Base-by-base conservation (phyloP, 2,797 vertebrate genomes). In the Platyrinchus mystaceus region DNA sequence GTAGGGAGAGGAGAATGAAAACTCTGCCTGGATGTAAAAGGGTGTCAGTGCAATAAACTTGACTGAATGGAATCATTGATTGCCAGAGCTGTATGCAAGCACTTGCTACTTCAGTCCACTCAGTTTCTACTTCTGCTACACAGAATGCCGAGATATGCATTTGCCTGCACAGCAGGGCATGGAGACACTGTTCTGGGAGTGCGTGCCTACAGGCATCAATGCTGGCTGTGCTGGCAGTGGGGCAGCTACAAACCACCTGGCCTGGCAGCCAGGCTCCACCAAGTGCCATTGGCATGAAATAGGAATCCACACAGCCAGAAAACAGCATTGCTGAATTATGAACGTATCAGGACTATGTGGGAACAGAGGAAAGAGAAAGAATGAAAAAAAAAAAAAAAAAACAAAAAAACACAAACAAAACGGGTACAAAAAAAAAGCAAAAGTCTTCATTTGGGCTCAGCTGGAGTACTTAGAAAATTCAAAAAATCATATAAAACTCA, bases 161-260 rank as follows among this genome's bases (percentile, higher is more conserved):
- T 63, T 73, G 26, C 26, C 59, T 46, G 32, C 71, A 18, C n/a
- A 80, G 64, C 52, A 55, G 55, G 43, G 15, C 32, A 28, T 7
- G 28, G 43, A 47, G 44, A 37, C 37, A 28, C 23, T 79, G 36
- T 18, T 26, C 60, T 34, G 60, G 11, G 46, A 71, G 23, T 2
- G 12, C 28, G 3, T 2, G 26, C 46, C 36, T 34, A 3, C 2
- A 14, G 64, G 69, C 74, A 77, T 32, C 60, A 52, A 1, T 1
- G 36, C 26, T 66, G 56, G 37, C 34, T 64, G 52, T 3, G 0
- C 43, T 34, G 89, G 43, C 56, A 85, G 24, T 12, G 10, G 27
- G 18, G 34, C 43, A 88, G 37, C 44, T 58, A 43, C 63, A 80
- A 93, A 68, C 58, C 63, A 82, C 80, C 74, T 82, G 88, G 28